Conservation (phyloP, 2,113 vertebrate species). For the Thinocorus orbignyianus region DNA sequence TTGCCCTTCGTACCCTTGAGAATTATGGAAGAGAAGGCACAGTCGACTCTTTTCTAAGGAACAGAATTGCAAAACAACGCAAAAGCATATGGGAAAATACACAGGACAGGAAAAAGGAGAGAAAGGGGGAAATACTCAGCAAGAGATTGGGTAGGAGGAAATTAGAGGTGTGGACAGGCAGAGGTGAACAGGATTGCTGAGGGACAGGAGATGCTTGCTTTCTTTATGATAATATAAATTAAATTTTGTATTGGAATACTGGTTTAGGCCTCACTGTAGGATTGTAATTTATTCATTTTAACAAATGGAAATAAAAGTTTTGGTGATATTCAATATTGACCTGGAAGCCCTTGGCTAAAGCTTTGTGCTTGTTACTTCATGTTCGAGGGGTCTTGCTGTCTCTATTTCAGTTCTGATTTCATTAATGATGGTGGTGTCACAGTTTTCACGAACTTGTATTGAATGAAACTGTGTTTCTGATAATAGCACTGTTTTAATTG, state of each 20-base stretch:
- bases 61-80: too few species aligned
- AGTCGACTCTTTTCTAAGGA: too few species aligned
- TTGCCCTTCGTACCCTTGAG: neutral
- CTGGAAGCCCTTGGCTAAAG: neutral
- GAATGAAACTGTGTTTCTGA: neutral
- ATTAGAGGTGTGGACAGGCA: neutral
- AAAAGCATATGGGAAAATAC: neutral
- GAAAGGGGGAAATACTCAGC: neutral
- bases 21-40: neutral
- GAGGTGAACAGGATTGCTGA: neutral
- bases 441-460: neutral
- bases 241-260: neutral
- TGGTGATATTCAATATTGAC: neutral
- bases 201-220: neutral
- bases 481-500: neutral
- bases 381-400: neutral
- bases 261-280: neutral
- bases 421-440: neutral
- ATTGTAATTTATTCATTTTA: neutral
- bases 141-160: neutral
- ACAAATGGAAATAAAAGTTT: neutral
- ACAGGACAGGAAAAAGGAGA: neutral
- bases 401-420: neutral
- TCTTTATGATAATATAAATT: neutral
- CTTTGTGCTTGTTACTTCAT: neutral